Evolutionary conservation across 53 echinoderm and acorn worm genomes (phyloP), one percentile per base, ranked within the genome.

Genomic region (Luidia sarsii): DNA sequence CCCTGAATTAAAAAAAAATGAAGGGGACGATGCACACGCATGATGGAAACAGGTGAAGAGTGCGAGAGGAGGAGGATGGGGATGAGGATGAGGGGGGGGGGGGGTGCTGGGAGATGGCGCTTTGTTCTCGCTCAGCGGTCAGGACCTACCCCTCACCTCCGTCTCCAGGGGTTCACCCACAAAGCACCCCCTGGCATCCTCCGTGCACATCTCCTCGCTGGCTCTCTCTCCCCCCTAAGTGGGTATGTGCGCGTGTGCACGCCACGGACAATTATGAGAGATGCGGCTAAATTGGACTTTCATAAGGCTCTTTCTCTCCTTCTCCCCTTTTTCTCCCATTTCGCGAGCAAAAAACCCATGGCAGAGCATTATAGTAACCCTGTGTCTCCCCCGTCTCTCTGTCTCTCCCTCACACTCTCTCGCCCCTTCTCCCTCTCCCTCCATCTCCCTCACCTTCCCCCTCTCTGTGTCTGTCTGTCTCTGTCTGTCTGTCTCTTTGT

Each of bases 211-310:
- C 61, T 60, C 77, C 61, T 60, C 59, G n/a, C n/a, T n/a, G n/a
- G n/a, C n/a, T n/a, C n/a, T n/a, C n/a, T n/a, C n/a, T n/a, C 59
- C 61, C 48, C 70, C 61, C 62, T 77, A 77, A 77, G 77, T 77
- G 77, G 77, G 77, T 37, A 77, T 77, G 61, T 77, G 77, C 77
- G 77, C 61, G 77, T 56, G 77, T 48, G 77, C 77, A 77, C 77
- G 61, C 77, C 77, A 77, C 46, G 7, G 77, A 77, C 77, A 77
- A 77, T 77, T 77, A 77, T 77, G 45, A 43, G 48, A 41, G 77
- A 61, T 61, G 77, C 21, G 77, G 77, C 77, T 61, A 77, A 77
- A 77, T 77, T 77, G 77, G 56, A 77, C 43, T 77, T 77, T 77
- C 61, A 77, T 77, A 60, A 77, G 77, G 77, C 60, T 77, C 77